Conservation (phyloP, 2,797 vertebrate species). For the Pantherophis vulpinus region DNA sequence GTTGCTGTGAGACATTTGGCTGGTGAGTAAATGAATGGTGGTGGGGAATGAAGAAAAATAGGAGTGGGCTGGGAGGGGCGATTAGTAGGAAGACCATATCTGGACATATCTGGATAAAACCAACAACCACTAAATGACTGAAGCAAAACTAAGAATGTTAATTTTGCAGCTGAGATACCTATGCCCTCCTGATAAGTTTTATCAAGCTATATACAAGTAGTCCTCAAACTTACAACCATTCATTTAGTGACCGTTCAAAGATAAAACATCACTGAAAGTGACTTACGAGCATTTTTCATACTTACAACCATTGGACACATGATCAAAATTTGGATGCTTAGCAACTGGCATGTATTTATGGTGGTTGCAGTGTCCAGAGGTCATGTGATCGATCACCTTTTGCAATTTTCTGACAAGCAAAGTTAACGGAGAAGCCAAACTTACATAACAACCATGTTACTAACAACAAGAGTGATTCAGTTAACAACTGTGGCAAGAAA, state of each 20-base stretch:
- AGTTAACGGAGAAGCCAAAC: neutral
- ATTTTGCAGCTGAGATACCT: neutral
- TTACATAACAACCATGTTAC: neutral
- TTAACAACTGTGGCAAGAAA: neutral
- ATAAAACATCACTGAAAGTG: neutral
- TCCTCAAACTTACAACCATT: neutral
- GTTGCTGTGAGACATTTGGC: neutral
- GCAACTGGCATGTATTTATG: neutral
- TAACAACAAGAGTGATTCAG: neutral
- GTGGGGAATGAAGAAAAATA: neutral
- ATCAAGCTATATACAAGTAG: neutral
- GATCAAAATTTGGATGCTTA: neutral
- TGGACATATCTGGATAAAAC: neutral
- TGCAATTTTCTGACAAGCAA: neutral
- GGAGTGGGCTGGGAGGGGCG: neutral
- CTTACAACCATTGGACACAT: neutral
- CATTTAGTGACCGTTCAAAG: neutral
- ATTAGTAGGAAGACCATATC: neutral
- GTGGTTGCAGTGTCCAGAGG: neutral
- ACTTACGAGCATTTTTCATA: neutral
- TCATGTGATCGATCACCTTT: neutral
- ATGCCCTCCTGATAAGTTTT: neutral
- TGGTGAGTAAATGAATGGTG: neutral
- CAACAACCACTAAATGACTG: neutral
- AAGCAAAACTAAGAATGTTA: neutral